Evolutionary conservation across 2,888 invertebrate species (phyloP), one percentile per base, ranked within the genome.

Genomic region (Amorpha juglandis): DNA sequence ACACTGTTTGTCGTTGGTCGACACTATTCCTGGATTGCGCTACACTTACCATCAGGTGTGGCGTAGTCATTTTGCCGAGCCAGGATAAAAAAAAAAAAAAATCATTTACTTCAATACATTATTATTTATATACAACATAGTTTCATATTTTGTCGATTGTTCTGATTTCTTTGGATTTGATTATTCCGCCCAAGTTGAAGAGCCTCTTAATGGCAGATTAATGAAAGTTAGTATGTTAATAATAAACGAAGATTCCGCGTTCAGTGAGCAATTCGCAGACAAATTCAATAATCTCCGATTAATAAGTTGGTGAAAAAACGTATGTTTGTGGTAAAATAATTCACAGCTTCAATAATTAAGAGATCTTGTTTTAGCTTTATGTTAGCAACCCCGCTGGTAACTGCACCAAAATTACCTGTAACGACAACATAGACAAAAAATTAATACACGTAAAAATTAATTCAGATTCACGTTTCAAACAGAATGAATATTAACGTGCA

Each of bases 321-420:
- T 19, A 50, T 19, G 19, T 50, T 50, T 19, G 50, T 6, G 8
- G 8, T 50, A 7, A 9, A 50, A 11, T 19, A 50, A 19, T 48
- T 58, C 16, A 38, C 11, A 58, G n/a, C 16, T 53, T 33, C 48
- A 33, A 14, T 33, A 33, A n/a, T 53, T 35, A 52, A 52, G 86
- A 89, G 89, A 90, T 90, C 90, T 89, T 90, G 86, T 89, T 90
- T 70, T 81, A 83, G 89, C 83, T 71, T 70, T 68, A 63, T 65
- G 64, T 73, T 70, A 73, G 48, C 69, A 62, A 63, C 67, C 67
- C 69, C 72, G 67, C 69, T 71, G 69, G 71, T 70, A 74, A 77
- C 73, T 76, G 87, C 86, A 86, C 82, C 73, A 8, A 50, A 19
- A 9, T 19, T 50, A 73, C 69, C 68, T 75, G 52, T 74, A 65